Conservation (phyloP, 1,140 invertebrate species). For the Steinernema feltiae region DNA sequence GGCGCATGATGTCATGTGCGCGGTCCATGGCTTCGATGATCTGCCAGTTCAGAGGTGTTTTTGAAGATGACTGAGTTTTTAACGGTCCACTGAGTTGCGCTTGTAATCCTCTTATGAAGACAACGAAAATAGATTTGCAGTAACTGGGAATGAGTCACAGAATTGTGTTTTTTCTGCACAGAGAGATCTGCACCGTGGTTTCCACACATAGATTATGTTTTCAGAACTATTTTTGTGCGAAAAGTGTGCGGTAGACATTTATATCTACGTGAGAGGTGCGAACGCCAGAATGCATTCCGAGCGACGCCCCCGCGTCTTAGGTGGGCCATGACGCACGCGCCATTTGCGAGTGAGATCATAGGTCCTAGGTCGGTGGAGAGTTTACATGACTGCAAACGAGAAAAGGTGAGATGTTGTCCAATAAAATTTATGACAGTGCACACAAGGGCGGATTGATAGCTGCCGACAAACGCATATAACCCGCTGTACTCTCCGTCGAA, state of each 20-base stretch:
- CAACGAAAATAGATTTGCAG: background rate
- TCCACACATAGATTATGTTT: no score
- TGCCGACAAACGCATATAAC: background rate
- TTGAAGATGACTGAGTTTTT: background rate
- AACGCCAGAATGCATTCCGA: background rate
- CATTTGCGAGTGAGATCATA: background rate
- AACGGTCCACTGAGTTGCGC: background rate
- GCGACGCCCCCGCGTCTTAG: background rate
- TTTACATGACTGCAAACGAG: background rate
- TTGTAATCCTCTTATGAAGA: background rate
- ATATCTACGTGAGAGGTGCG: background rate
- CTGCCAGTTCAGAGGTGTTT: background rate
- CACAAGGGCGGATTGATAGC: slow-evolving; percentile 7
- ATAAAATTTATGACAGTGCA: slow-evolving; percentile 6
- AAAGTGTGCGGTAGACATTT: background rate
- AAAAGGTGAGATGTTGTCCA: background rate
- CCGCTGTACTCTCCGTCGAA: background rate
- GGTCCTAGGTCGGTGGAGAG: background rate
- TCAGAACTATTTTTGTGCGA: background rate
- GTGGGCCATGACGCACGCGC: background rate
- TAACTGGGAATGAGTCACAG: background rate
- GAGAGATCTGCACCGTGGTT: no score
- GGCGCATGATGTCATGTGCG: background rate
- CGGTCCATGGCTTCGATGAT: background rate
- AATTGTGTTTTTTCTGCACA: no score